phyloP scores from a whole-genome alignment of 1,140 invertebrate species.

The Zaprionus africanus region DNA sequence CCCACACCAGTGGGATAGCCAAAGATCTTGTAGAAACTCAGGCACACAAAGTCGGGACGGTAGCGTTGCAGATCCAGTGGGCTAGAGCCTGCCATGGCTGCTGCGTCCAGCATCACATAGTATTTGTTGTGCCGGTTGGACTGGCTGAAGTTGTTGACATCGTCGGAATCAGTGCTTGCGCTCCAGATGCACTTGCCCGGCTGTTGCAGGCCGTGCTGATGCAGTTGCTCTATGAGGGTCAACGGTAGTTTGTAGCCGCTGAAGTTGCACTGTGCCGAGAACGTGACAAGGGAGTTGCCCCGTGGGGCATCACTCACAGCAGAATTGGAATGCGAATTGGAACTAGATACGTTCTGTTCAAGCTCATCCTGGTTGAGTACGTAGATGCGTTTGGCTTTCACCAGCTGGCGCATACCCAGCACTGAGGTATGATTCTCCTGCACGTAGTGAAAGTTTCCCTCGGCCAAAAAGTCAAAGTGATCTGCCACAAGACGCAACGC shows the following conservation, averaged over 20 bases:
- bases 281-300: conserved; percentile 91
- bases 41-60: conserved; percentile 94
- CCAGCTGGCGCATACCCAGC: conserved; percentile 93
- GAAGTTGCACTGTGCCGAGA: conserved; percentile 97
- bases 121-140: conserved; percentile 86
- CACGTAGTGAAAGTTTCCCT: conserved; percentile 91
- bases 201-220: conserved; percentile 87
- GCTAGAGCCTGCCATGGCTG: conserved; percentile 92
- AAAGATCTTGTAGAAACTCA: conserved; percentile 99
- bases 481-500: conserved; percentile 94
- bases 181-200: conserved; percentile 48
- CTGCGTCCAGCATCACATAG: conserved; percentile 95
- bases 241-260: conserved; percentile 95
- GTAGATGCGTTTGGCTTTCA: conserved; percentile 85
- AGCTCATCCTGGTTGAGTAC: conserved; percentile 86
- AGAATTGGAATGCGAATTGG: not conserved
- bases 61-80: conserved; percentile 89
- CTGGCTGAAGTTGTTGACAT: conserved; percentile 23
- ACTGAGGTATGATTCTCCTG: conserved; percentile 98
- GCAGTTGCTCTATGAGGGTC: conserved; percentile 88
- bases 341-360: conserved; percentile 62
- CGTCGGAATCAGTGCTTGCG: accelerated
- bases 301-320: conserved; percentile 27
- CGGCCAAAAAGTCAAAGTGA: conserved; percentile 88
- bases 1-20: conserved; percentile 98